These are phyloP conservation scores for Cyprinella venusta DNA, from an alignment of 2,797 vertebrate genomes.

Conservation along the genomic window DNA sequence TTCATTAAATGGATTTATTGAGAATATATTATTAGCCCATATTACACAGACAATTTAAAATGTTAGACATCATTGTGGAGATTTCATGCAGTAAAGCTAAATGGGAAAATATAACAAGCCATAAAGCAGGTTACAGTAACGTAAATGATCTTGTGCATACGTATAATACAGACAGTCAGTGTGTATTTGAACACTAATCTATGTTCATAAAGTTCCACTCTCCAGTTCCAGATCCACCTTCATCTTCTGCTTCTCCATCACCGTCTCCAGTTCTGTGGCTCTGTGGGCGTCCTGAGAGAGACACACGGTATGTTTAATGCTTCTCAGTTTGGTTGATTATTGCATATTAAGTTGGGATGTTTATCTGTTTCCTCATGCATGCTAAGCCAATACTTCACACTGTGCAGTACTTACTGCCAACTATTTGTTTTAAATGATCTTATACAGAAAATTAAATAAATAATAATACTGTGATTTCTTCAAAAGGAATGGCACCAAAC, in stretches of 20 bases:
- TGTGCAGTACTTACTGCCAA: neutral
- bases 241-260: slow-evolving; percentile 90
- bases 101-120: neutral
- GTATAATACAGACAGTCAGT: neutral
- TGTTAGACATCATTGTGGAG: neutral
- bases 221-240: slow-evolving; percentile 82
- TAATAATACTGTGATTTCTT: neutral
- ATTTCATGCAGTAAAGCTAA: neutral
- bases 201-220: slow-evolving; percentile 74
- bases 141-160: neutral
- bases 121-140: neutral
- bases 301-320: neutral
- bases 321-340: neutral
- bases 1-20: slow-evolving; percentile 8
- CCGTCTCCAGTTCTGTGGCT: slow-evolving; percentile 83
- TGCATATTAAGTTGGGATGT: no score
- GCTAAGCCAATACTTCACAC: neutral
- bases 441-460: neutral
- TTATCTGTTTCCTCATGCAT: neutral
- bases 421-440: neutral
- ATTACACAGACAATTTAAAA: neutral
- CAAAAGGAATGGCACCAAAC: neutral
- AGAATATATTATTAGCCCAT: slow-evolving; percentile 36
- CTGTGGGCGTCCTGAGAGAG: slow-evolving; percentile 78
- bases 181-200: neutral